These are phyloP conservation scores for Prionchulus punctatus DNA, from an alignment of 2,888 invertebrate genomes.

Conservation along the genomic window DNA sequence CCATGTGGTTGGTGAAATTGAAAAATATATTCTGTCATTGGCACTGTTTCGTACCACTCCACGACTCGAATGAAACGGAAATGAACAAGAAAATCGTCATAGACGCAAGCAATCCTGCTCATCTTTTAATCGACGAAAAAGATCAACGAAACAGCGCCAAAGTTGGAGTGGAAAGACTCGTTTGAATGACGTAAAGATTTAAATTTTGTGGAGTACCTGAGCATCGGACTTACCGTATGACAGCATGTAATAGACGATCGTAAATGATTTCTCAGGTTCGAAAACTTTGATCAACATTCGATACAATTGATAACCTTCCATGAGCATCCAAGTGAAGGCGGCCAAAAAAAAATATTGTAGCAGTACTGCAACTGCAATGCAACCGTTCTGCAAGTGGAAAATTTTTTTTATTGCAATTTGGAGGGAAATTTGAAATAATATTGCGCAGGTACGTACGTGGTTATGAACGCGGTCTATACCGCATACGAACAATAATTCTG, in stretches of 20 bases:
- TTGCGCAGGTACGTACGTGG: neutral
- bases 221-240: constrained; percentile 37
- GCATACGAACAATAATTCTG: constrained; percentile 72
- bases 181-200: neutral
- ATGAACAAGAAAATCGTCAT: too few relatives aligned
- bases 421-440: neutral
- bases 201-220: neutral
- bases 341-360: constrained; percentile 39
- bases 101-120: too few relatives aligned
- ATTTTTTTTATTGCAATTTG: neutral
- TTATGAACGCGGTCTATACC: constrained; percentile 62
- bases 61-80: too few relatives aligned
- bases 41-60: neutral
- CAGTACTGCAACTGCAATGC: constrained; percentile 35
- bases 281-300: constrained; percentile 40
- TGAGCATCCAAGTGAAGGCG: constrained; percentile 41
- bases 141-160: too few relatives aligned
- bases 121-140: too few relatives aligned
- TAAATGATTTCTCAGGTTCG: constrained; percentile 34
- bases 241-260: constrained; percentile 35
- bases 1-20: neutral
- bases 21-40: too few relatives aligned
- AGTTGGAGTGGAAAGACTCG: neutral
- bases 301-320: constrained; percentile 41
- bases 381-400: constrained; percentile 16